Evolutionary conservation across 2,113 vertebrate genomes (phyloP), one percentile per base, ranked within the genome.

Genomic region (Tachuris rubrigastra): DNA sequence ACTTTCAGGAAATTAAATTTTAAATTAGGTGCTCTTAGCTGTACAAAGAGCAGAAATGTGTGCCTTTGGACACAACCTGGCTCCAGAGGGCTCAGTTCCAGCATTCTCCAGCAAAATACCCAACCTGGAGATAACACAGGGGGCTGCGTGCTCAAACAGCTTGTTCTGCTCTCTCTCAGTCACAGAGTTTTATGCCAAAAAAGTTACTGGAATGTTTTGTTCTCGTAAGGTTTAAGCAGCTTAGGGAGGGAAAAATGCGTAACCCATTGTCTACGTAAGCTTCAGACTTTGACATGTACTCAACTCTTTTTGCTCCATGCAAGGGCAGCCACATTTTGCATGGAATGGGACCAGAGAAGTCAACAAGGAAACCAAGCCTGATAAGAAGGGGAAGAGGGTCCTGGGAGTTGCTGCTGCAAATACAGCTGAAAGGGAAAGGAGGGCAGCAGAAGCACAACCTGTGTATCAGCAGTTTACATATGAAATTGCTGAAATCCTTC

Each of bases 1-100:
- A 60, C 66, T 93, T 87, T 76, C 91, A 91, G 96, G 91, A 97
- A 96, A 96, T 96, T 94, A 91, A 92, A 85, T 80, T 95, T 95
- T 82, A 81, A 91, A 75, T 93, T 50, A 90, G n/a, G 67, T 94
- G 35, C 53, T 93, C 33, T 80, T 53, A 79, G 46, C 69, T 65
- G 33, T 37, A 76, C 85, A 67, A 81, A 85, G 35, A 20, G n/a
- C 33, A 73, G 39, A 82, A 66, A 49, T 52, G 59, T 59, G 25
- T 91, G 60, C 21, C 20, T 79, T 63, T 75, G 47, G 73, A 86
- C 49, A 69, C 50, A 56, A 20, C 0, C 2, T 31, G 1, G 18
- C 76, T 93, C 37, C 52, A n/a, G 42, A 85, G 58, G 69, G 30
- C 53, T 91, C 81, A n/a, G 37, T 60, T 92, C 56, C 74, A 67